These are phyloP conservation scores for Helicoverpa armigera DNA, from an alignment of 1,140 invertebrate genomes.

Conservation along the genomic window DNA sequence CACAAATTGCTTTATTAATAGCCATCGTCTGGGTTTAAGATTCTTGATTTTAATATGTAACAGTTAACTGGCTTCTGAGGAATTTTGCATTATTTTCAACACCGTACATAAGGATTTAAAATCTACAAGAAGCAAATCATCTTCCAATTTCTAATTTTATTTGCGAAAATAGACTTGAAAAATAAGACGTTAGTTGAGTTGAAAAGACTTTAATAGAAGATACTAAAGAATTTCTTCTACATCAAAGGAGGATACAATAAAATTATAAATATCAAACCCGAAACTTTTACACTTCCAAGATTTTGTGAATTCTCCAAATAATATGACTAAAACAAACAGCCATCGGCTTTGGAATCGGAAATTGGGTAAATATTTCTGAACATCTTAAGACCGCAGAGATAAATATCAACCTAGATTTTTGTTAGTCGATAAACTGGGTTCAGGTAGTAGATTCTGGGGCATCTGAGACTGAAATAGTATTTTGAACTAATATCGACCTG, in stretches of 20 bases:
- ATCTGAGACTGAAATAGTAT: constrained; percentile 18
- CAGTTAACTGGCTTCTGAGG: neutral
- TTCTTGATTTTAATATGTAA: constrained; percentile 9
- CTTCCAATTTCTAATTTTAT: no score
- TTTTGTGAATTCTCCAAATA: constrained; percentile 15
- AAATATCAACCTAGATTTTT: constrained; percentile 26
- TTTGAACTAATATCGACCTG: constrained; percentile 3
- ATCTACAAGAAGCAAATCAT: no score
- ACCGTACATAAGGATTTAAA: no score
- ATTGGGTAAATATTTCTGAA: constrained; percentile 9
- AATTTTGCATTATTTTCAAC: no score
- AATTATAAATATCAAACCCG: neutral
- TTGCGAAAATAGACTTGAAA: no score
- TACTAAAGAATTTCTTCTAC: neutral
- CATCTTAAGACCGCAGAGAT: neutral
- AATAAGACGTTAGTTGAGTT: neutral
- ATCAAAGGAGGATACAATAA: constrained; percentile 16
- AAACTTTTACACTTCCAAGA: constrained; percentile 6
- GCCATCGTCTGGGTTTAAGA: constrained; percentile 1
- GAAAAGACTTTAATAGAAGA: constrained; percentile 2
- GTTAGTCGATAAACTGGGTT: neutral
- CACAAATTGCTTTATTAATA: constrained; percentile 34
- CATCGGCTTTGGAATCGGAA: neutral
- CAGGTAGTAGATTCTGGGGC: constrained; percentile 29
- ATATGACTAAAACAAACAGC: neutral